Base-by-base conservation (phyloP, 2,888 invertebrate genomes). In the Drosophila rellima region DNA sequence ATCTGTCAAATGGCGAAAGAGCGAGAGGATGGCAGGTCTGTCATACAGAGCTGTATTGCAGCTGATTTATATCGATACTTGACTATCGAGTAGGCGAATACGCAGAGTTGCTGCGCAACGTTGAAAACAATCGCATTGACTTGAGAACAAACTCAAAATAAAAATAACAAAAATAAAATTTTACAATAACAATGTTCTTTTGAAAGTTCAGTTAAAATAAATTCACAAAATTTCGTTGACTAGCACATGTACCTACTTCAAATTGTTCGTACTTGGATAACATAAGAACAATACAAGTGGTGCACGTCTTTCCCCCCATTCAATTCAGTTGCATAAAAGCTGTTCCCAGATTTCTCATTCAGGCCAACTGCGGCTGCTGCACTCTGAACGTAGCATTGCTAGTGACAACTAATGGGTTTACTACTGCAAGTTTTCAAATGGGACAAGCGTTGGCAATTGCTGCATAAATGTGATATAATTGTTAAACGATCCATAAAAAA, bases 1-100 rank as follows among this genome's bases (percentile, higher is more conserved):
- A 92, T 91, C 90, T 92, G 89, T 89, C 85, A 84, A 92, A 91
- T 91, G 91, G 91, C 91, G 91, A 92, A 92, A 92, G 92, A 92
- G 87, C 77, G 91, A 90, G 81, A 68, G 40, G 73, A 79, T 75
- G 81, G 82, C 77, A 84, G 70, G 18, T 63, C 61, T 60, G 59
- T 40, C 52, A 35, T 1, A 57, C 59, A 71, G 76, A 66, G 80
- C 18, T 78, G 64, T 35, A 78, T 61, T 69, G n/a, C 18, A 56
- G 20, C 17, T 29, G 55, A 33, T 48, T 52, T 18, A 33, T 59
- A 74, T 74, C 74, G 74, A 74, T 78, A 68, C 5, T 33, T 5
- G 2, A 33, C 33, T 33, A 33, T 33, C 33, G 33, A n/a, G 51
- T 59, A 6, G 1, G n/a, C 8, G n/a, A 39, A 0, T 39, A 42